Conservation (phyloP, 37 sponge, comb jelly and placozoan genomes). For the Geodia barretti region DNA sequence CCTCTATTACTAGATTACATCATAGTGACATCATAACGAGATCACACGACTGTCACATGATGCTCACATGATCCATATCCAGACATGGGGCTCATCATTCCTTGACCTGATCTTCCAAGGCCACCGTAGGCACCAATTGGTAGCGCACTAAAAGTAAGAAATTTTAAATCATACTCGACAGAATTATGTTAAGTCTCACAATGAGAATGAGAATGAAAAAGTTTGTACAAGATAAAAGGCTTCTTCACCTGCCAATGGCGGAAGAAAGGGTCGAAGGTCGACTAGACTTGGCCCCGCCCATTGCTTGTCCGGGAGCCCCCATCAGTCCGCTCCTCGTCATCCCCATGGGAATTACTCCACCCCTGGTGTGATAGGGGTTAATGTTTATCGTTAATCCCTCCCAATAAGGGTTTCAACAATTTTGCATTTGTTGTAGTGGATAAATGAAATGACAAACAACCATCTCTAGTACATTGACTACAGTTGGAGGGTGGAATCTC, state of each 20-base stretch:
- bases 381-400: no score
- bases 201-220: neutral
- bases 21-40: neutral
- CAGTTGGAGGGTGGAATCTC: neutral
- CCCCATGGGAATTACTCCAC: slow-evolving; percentile 49
- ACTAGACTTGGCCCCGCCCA: slow-evolving; percentile 22
- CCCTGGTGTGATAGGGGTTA: slow-evolving; percentile 20
- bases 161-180: no score
- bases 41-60: neutral
- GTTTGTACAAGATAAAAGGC: neutral
- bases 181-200: neutral
- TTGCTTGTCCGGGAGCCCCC: slow-evolving; percentile 39
- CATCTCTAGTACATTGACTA: neutral
- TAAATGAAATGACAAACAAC: no score
- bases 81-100: slow-evolving; percentile 67
- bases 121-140: slow-evolving; percentile 54
- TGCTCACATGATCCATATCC: slow-evolving; percentile 50
- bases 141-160: slow-evolving; percentile 35
- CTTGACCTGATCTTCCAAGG: slow-evolving; percentile 40
- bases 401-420: no score
- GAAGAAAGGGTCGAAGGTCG: slow-evolving; percentile 68
- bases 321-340: slow-evolving; percentile 39
- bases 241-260: slow-evolving; percentile 68
- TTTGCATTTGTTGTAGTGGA: no score
- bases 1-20: slow-evolving; percentile 3